These are phyloP conservation scores for Entomobrya proxima DNA, from an alignment of 2,888 invertebrate species.

Conservation along the genomic window DNA sequence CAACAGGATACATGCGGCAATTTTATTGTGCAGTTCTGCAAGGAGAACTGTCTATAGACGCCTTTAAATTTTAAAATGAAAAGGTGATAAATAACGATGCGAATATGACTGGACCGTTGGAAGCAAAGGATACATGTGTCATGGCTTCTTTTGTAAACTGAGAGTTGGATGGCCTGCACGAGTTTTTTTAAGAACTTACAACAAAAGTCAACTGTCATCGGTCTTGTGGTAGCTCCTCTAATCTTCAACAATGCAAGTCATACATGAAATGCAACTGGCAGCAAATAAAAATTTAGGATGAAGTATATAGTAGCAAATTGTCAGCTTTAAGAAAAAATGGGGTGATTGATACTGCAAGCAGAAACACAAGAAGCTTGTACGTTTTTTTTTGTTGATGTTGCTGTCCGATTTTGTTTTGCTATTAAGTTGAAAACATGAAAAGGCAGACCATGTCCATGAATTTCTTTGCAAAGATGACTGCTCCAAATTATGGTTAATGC, in stretches of 20 bases:
- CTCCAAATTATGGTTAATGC: too few relatives aligned
- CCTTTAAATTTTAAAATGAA: conserved; percentile 12
- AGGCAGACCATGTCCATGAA: background rate
- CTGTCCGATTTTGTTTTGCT: background rate
- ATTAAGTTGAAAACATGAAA: background rate
- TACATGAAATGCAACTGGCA: background rate
- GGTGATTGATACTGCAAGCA: conserved; percentile 16
- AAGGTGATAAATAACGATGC: conserved; percentile 45
- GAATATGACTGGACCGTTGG: conserved; percentile 10
- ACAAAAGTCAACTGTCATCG: background rate
- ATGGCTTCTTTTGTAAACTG: conserved; percentile 54
- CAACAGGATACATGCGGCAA: background rate
- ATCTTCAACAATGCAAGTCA: background rate
- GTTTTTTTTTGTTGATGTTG: background rate
- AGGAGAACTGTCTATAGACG: background rate
- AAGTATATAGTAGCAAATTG: background rate
- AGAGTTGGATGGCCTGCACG: conserved; percentile 27
- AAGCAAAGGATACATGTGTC: conserved; percentile 31
- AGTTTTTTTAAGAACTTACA: background rate
- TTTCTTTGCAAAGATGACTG: too few relatives aligned
- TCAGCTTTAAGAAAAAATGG: conserved; percentile 5
- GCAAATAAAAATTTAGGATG: background rate
- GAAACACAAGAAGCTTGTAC: conserved; percentile 5
- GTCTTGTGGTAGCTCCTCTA: background rate
- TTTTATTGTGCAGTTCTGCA: background rate